These are phyloP conservation scores for Forbesichthys papilliferus DNA, from an alignment of 2,113 vertebrate genomes.

Conservation along the genomic window DNA sequence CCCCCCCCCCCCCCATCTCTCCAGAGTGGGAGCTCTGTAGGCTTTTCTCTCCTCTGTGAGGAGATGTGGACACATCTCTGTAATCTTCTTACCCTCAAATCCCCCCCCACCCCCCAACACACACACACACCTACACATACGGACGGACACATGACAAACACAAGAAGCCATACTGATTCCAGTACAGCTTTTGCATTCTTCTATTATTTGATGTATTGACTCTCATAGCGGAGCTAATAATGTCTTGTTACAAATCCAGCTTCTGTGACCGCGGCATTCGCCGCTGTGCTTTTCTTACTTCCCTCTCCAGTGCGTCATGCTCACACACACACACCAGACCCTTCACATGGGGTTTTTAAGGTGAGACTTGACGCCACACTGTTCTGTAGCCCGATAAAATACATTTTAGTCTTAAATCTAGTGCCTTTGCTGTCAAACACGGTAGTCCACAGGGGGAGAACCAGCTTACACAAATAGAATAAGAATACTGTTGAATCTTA, in stretches of 20 bases:
- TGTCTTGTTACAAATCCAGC: too few species aligned
- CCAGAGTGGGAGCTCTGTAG: conserved; percentile 74
- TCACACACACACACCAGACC: neutral
- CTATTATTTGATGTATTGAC: neutral
- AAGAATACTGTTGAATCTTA: neutral
- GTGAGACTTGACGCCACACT: conserved; percentile 19
- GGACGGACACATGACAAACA: conserved; percentile 3
- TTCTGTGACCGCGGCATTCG: too few species aligned
- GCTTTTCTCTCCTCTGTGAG: conserved; percentile 93
- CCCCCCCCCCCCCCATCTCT: conserved; percentile 25
- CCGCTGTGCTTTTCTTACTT: too few species aligned
- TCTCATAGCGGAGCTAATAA: neutral
- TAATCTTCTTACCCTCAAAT: conserved; percentile 84
- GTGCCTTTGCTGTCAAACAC: conserved; percentile 66
- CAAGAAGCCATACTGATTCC: conserved; percentile 87
- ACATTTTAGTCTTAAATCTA: conserved; percentile 58
- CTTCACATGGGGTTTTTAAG: conserved; percentile 12
- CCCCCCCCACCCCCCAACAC: conserved; percentile 14
- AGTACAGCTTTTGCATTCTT: conserved; percentile 65
- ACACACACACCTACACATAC: conserved; percentile 47
- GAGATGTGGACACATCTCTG: conserved; percentile 83
- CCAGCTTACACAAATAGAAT: conserved; percentile 45
- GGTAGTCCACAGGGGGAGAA: conserved; percentile 23
- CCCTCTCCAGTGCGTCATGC: too few species aligned
- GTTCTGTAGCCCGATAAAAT: conserved; percentile 48